phyloP scores from a whole-genome alignment of 1,140 invertebrate species.

The Drosophila nigromelanica region DNA sequence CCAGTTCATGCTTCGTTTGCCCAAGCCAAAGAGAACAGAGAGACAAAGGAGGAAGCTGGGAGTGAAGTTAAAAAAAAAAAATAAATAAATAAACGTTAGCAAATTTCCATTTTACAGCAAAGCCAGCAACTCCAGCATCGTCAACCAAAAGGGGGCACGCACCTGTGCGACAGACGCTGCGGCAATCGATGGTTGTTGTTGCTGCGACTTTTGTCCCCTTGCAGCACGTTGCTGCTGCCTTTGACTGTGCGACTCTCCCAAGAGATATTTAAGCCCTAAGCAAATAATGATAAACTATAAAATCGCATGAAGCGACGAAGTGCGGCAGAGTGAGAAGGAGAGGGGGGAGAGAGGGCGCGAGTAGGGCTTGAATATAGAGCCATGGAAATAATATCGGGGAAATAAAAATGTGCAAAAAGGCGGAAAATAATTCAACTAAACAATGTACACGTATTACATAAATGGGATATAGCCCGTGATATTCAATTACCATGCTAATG shows the following conservation, averaged over 20 bases:
- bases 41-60: not conserved
- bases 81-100: constrained; percentile 80
- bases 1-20: constrained; percentile 81
- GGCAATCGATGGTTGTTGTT: constrained; percentile 69
- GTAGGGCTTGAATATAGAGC: constrained; percentile 26
- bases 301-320: constrained; percentile 62
- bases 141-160: constrained; percentile 39
- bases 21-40: constrained; percentile 46
- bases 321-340: not conserved
- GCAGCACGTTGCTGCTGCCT: constrained; percentile 27
- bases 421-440: constrained; percentile 82
- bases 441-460: constrained; percentile 82
- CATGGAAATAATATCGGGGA: constrained; percentile 72
- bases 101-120: constrained; percentile 79
- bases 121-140: constrained; percentile 47
- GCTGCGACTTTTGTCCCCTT: constrained; percentile 23
- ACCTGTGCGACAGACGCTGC: constrained; percentile 57
- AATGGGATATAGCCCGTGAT: constrained; percentile 73
- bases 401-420: constrained; percentile 79
- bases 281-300: constrained; percentile 83
- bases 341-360: not conserved
- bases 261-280: constrained; percentile 73
- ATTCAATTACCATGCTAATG: constrained; percentile 75
- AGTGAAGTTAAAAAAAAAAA: constrained; percentile 14
- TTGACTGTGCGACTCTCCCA: constrained; percentile 53